phyloP scores from a whole-genome alignment of 1,140 invertebrate species.

The Ostrea edulis region DNA sequence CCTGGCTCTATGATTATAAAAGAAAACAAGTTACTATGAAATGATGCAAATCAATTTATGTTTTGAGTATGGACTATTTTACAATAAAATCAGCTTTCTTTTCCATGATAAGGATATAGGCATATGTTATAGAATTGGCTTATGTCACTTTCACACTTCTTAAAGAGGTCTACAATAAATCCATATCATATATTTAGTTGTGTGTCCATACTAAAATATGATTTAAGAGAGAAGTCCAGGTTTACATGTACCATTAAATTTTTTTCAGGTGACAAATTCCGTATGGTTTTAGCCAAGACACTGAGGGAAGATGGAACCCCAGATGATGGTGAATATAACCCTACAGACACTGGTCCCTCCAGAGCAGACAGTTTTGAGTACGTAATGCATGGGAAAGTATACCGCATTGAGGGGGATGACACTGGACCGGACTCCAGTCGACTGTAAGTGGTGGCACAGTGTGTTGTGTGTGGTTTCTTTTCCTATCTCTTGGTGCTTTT shows the following conservation, averaged over 20 bases:
- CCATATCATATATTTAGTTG: neutral
- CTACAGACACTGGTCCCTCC: constrained; percentile 86
- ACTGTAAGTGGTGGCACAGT: constrained; percentile 83
- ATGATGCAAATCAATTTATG: neutral
- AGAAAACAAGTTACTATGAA: neutral
- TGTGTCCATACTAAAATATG: neutral
- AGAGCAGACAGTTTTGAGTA: constrained; percentile 98
- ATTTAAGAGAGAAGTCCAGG: neutral
- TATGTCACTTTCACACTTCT: neutral
- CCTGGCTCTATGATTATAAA: neutral
- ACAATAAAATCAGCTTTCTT: neutral
- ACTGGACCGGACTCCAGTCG: constrained; percentile 91
- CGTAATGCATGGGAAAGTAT: constrained; percentile 99
- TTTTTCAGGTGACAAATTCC: constrained; percentile 90
- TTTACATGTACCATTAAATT: neutral
- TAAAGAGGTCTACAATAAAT: neutral
- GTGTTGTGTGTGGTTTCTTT: neutral
- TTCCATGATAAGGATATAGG: neutral
- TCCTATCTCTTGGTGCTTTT: neutral
- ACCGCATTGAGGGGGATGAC: constrained; percentile 98
- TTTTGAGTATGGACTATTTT: neutral
- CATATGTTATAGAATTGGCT: neutral
- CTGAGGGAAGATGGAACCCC: constrained; percentile 97
- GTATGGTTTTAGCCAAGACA: constrained; percentile 95
- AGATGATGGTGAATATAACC: constrained; percentile 96